Evolutionary conservation across 2,113 vertebrate species (phyloP).

Genomic region (Phrynosoma platyrhinos): DNA sequence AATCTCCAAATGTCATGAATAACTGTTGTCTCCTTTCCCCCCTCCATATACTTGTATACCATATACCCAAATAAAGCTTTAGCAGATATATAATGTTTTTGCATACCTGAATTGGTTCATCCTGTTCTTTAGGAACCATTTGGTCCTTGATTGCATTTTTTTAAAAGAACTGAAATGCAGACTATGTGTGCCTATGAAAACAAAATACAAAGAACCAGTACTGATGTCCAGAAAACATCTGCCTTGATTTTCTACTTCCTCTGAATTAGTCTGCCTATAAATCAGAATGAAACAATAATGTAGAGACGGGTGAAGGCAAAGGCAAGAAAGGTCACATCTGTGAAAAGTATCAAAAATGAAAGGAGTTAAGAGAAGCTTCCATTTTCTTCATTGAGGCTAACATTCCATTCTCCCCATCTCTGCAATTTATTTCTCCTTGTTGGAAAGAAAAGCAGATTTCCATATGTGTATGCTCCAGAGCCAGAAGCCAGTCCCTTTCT

Average conservation of each 20-base stretch:
- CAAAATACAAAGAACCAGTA: background rate
- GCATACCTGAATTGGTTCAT: background rate
- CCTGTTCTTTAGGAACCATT: background rate
- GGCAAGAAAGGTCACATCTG: conserved; percentile 68
- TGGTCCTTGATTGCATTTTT: background rate
- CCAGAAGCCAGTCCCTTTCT: conserved; percentile 49
- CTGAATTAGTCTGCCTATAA: conserved; percentile 69
- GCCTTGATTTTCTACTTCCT: conserved; percentile 58
- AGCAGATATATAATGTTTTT: background rate
- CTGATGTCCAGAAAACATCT: conserved; percentile 53
- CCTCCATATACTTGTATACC: background rate
- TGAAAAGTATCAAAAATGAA: conserved; percentile 68
- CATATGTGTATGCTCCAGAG: conserved; percentile 43
- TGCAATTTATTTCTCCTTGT: conserved; percentile 62
- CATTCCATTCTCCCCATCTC: conserved; percentile 46
- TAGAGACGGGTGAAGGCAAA: conserved; percentile 55
- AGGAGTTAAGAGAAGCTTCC: conserved; percentile 53
- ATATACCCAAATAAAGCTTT: background rate
- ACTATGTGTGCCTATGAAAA: conserved; percentile 7
- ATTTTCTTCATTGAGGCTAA: conserved; percentile 56
- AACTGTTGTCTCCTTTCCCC: too few relatives aligned
- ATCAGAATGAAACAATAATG: conserved; percentile 69
- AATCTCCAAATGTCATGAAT: background rate
- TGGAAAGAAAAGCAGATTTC: conserved; percentile 66
- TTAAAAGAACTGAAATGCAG: conserved; percentile 7